phyloP scores from a whole-genome alignment of 2,797 vertebrate species.

The Sebastes jordani region DNA sequence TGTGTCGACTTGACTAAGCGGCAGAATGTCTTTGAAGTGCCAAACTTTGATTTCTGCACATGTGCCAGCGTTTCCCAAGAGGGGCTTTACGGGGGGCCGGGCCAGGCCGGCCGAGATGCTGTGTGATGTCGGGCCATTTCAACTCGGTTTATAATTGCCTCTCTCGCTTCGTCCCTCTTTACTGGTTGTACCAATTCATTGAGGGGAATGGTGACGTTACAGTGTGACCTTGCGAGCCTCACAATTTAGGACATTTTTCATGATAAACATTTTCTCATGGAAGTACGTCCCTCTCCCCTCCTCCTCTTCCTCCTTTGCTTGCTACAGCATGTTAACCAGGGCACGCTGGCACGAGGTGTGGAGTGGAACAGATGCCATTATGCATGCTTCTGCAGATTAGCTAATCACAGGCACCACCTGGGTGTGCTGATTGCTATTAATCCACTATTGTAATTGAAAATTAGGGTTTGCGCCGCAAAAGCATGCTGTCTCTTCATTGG shows the following conservation, averaged over 20 bases:
- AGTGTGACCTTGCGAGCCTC: slow-evolving; percentile 24
- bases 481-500: slow-evolving; percentile 34
- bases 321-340: slow-evolving; percentile 45
- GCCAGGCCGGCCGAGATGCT: slow-evolving; percentile 7
- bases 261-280: background rate
- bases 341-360: slow-evolving; percentile 28
- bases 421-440: slow-evolving; percentile 74
- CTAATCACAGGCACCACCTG: slow-evolving; percentile 78
- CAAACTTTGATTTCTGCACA: slow-evolving; percentile 44
- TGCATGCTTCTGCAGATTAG: slow-evolving; percentile 62
- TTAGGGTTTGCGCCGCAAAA: slow-evolving; percentile 53
- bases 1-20: slow-evolving; percentile 45
- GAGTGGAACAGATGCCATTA: slow-evolving; percentile 74
- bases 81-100: slow-evolving; percentile 19
- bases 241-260: background rate
- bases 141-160: slow-evolving; percentile 49
- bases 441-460: slow-evolving; percentile 79
- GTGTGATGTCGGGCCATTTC: slow-evolving; percentile 25
- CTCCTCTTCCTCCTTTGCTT: slow-evolving; percentile 3
- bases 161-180: slow-evolving; percentile 11
- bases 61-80: slow-evolving; percentile 13
- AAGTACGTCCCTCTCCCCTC: background rate
- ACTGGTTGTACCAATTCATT: background rate
- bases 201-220: background rate
- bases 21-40: slow-evolving; percentile 59